These are phyloP conservation scores for Lepidocyrtinus sp. DNA, from an alignment of 2,888 invertebrate species.

Conservation along the genomic window DNA sequence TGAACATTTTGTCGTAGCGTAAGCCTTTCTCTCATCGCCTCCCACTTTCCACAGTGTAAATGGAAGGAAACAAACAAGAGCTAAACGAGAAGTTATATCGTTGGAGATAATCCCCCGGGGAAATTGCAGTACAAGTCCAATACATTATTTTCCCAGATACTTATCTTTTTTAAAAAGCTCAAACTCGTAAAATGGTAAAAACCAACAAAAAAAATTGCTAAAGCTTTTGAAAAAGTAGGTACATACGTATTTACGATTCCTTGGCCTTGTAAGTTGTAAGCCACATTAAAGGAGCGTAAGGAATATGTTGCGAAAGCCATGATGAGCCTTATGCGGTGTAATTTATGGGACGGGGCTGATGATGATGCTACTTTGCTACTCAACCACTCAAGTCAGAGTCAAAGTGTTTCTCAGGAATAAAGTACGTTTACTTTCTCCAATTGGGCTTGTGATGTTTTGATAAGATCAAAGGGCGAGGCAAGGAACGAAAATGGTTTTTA, in stretches of 20 bases:
- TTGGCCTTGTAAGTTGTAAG: too few species aligned
- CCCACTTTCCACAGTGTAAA: neutral
- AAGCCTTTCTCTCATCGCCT: neutral
- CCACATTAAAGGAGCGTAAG: too few species aligned
- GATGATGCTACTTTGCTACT: too few species aligned
- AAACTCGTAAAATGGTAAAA: too few species aligned
- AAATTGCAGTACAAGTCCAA: conserved; percentile 43
- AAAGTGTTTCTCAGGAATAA: neutral
- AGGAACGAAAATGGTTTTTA: too few species aligned
- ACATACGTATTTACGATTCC: too few species aligned
- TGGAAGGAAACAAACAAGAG: conserved; percentile 34
- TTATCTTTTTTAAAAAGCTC: too few species aligned
- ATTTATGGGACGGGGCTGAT: neutral
- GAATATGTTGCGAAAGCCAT: neutral
- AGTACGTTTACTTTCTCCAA: too few species aligned
- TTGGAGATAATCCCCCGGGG: conserved; percentile 51
- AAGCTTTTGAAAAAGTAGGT: neutral
- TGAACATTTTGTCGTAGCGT: neutral
- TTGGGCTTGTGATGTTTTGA: too few species aligned
- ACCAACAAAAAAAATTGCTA: neutral
- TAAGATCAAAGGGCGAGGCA: too few species aligned
- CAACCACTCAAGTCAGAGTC: neutral
- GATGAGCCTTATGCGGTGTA: neutral
- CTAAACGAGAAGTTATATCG: conserved; percentile 33
- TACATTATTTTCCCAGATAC: conserved; percentile 19